A percentile compares a stretch with the other conserved stretches of the same genome.
Conservation (phyloP, 2,888 invertebrate genomes). For the Troglohyphantes excavatus region DNA sequence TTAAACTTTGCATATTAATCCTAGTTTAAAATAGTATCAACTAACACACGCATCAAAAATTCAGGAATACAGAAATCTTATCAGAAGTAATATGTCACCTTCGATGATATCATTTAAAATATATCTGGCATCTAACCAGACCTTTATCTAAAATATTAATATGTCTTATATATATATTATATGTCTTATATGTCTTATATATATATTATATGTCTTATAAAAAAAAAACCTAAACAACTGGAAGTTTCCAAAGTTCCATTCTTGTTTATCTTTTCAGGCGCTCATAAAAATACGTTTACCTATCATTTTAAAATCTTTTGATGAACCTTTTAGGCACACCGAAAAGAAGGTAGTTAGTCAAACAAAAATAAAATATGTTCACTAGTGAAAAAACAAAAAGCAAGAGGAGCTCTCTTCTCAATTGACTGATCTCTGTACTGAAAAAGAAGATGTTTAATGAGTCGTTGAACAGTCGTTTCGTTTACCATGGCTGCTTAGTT, state of each 20-base stretch:
- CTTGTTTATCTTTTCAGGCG: too few relatives aligned
- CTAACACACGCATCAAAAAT: too few relatives aligned
- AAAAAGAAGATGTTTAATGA: constrained; percentile 43
- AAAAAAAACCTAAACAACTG: too few relatives aligned
- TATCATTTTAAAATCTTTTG: neutral
- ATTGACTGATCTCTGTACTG: constrained; percentile 1
- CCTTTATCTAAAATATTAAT: too few relatives aligned
- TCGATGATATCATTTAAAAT: neutral
- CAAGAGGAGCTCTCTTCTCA: constrained; percentile 11
- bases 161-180: too few relatives aligned
- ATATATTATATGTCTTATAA: too few relatives aligned
- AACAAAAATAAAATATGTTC: constrained; percentile 41
- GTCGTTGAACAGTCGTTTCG: constrained; percentile 36
- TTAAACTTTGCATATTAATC: too few relatives aligned
- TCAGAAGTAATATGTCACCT: neutral
- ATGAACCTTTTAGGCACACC: neutral
- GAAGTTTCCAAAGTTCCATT: too few relatives aligned
- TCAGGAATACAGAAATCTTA: neutral
- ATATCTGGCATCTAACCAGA: neutral
- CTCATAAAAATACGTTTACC: neutral
- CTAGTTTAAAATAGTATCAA: too few relatives aligned
- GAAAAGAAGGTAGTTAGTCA: neutral
- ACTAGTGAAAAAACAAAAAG: constrained; percentile 34
- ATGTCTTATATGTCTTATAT: too few relatives aligned
- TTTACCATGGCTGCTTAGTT: constrained; percentile 55